Evolutionary conservation across 2,797 vertebrate species (phyloP), one percentile per base, ranked within the genome.

Genomic region (Spinus olivaceus): DNA sequence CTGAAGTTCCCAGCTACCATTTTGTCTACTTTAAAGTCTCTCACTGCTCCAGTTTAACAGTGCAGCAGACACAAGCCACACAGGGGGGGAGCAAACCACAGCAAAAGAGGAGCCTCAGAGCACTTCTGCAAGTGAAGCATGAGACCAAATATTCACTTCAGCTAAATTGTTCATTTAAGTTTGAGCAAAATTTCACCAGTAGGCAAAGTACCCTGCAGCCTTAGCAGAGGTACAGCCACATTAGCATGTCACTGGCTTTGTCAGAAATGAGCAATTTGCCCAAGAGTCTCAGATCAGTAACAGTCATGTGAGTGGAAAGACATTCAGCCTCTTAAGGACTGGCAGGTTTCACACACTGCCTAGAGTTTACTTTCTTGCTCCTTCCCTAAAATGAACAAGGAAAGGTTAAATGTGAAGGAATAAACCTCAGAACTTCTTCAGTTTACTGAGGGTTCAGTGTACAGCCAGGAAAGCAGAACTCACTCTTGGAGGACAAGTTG

Each of bases 121-220:
- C 12, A 10, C 60, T 79, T 65, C 59, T 16, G 16, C 27, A 78
- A 67, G 65, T 2, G 66, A 86, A 63, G 80, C 87, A 33, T 24
- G 63, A 86, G 90, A 81, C 63, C 70, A 64, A 17, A 70, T 10
- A 51, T 49, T 91, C 64, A 16, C 51, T 88, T 92, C 42, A 81
- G 77, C 82, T 90, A 53, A 79, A 84, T 32, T 60, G 82, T 90
- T 92, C 85, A 9, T 35, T 81, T 88, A 60, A 84, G 66, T 56
- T 66, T 66, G 85, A 91, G 73, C 92, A 80, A 94, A 86, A 42
- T 91, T 88, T 57, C 72, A 86, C n/a, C 69, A 60, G 79, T 12
- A 89, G 65, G 47, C 41, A 61, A 91, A 83, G 70, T 24, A 56
- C 80, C 66, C 73, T 64, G 69, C 49, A 94, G 87, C 73, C 80